Conservation (phyloP, 2,888 invertebrate species). For the Emmelina monodactyla region DNA sequence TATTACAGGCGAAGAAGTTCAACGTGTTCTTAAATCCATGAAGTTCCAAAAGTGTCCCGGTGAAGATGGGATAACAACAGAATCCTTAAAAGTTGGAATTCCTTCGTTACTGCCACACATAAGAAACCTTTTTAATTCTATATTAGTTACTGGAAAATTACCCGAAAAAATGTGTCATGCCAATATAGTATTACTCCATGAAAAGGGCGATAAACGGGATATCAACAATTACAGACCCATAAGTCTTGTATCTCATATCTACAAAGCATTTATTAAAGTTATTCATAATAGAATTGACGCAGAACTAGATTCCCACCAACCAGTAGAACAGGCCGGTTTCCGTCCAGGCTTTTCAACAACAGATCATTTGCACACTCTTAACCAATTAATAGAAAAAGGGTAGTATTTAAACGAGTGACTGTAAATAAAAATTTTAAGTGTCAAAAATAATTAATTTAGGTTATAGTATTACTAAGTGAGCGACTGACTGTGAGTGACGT, state of each 20-base stretch:
- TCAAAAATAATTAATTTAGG: no score
- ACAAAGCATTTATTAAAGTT: constrained; percentile 1
- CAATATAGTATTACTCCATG: neutral
- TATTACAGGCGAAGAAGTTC: neutral
- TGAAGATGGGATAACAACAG: neutral
- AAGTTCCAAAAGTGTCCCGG: neutral
- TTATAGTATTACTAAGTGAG: no score
- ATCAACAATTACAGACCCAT: neutral
- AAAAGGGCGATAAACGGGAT: no score
- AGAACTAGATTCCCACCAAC: neutral
- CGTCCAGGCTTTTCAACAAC: neutral
- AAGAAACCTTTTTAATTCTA: neutral
- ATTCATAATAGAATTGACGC: neutral
- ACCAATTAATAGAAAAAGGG: constrained; percentile 1
- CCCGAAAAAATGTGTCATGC: neutral
- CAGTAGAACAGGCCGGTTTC: constrained; percentile 2
- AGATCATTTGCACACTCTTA: constrained; percentile 1
- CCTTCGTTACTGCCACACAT: neutral
- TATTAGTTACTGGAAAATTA: neutral
- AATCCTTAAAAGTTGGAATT: neutral
- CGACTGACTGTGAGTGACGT: no score
- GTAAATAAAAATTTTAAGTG: no score
- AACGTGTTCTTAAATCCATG: neutral
- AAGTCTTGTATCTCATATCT: neutral
- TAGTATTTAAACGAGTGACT: no score